Conservation (phyloP, 2,113 vertebrate genomes). For the Pagrus major region DNA sequence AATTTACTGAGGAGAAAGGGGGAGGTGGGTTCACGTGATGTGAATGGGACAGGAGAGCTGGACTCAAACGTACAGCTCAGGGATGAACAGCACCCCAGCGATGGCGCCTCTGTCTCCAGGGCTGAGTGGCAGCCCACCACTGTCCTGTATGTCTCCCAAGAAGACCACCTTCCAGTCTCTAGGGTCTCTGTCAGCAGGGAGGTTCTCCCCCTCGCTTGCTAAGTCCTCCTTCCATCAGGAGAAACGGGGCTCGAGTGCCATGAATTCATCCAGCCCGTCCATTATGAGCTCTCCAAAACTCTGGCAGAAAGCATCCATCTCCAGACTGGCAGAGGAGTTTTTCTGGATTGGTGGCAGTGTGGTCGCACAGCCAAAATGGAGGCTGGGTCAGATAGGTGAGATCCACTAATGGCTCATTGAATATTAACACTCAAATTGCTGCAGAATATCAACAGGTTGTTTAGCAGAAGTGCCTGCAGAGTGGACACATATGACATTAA, state of each 20-base stretch:
- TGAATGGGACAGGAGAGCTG: constrained; percentile 61
- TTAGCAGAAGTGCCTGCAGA: background rate
- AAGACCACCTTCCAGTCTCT: constrained; percentile 62
- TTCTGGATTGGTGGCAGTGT: constrained; percentile 94
- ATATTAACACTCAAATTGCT: background rate
- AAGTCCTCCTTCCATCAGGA: constrained; percentile 25
- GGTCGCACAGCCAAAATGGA: constrained; percentile 87
- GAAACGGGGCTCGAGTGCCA: constrained; percentile 25
- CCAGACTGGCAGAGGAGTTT: constrained; percentile 89
- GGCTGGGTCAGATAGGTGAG: constrained; percentile 91
- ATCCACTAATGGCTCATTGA: background rate
- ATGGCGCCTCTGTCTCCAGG: constrained; percentile 76
- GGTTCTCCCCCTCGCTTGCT: constrained; percentile 52
- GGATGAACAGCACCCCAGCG: constrained; percentile 70
- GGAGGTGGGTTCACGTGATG: constrained; percentile 40
- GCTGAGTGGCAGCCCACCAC: constrained; percentile 46
- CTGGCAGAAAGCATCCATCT: constrained; percentile 85
- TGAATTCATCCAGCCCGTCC: constrained; percentile 56
- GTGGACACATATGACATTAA: background rate
- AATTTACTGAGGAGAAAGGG: constrained; percentile 14
- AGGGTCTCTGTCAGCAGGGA: constrained; percentile 70
- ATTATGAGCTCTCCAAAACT: constrained; percentile 83
- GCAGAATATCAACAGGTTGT: constrained; percentile 3
- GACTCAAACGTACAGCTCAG: constrained; percentile 65
- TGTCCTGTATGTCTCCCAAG: constrained; percentile 58